Base-by-base conservation (phyloP, 2,113 vertebrate genomes). In the Pseudolaguvia tuberculata region DNA sequence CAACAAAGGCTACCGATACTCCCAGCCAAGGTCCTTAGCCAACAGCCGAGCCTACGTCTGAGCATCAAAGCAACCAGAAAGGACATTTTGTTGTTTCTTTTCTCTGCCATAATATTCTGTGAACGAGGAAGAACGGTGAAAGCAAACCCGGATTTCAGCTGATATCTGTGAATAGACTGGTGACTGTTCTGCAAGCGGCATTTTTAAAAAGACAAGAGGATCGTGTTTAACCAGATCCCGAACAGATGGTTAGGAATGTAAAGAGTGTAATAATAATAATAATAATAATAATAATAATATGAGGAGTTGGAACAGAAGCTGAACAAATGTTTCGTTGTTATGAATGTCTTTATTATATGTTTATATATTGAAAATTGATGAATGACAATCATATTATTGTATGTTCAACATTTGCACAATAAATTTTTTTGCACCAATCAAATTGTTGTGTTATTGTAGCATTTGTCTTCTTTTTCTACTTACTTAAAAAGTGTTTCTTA, bases 1-100 rank as follows among this genome's bases (percentile, higher is more conserved):
- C 72, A 93, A 95, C 74, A 87, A 88, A 57, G 87, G 82, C 1
- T 72, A 88, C 45, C 90, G 86, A 79, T 91, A 91, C 72, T 17
- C 77, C 2, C 80, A 83, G 2, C 82, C 88, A 58, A 79, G 83
- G 20, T 91, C 90, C 1, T 5, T 17, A 5, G 84, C 80, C 61
- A 83, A 72, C 80, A 91, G 89, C 83, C 78, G 70, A 35, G 89
- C 88, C 56, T 90, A 90, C 21, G 89, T 91, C 47, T 91, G 76
- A 90, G 57, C 3, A 10, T 1, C 2, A 7, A n/a, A n/a, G n/a
- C n/a, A n/a, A n/a, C n/a, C n/a, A n/a, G n/a, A n/a, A n/a, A n/a
- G n/a, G n/a, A n/a, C n/a, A n/a, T n/a, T n/a, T n/a, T n/a, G n/a
- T n/a, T n/a, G n/a, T n/a, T n/a, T n/a, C n/a, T n/a, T n/a, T n/a